Percentiles rank a stretch among this genome's conserved stretches.
Conservation (phyloP, 2,113 vertebrate genomes). For the Antechinus flavipes region DNA sequence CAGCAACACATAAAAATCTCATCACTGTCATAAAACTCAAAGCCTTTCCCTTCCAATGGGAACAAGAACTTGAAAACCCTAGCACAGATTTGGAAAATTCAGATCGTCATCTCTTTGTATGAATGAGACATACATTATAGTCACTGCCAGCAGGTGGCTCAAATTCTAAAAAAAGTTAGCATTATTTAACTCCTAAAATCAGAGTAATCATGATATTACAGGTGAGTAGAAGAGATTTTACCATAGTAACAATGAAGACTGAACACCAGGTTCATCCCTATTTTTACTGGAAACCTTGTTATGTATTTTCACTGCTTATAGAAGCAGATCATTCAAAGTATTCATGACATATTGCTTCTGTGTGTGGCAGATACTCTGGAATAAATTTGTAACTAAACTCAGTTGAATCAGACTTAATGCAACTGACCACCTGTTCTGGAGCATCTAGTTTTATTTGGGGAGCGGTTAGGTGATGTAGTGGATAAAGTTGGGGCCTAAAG, state of each 20-base stretch:
- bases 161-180: background rate
- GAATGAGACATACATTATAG: background rate
- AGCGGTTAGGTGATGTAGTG: background rate
- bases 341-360: background rate
- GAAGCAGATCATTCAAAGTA: slow-evolving; percentile 7
- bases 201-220: background rate
- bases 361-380: background rate
- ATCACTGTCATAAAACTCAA: background rate
- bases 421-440: background rate
- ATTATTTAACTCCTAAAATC: background rate
- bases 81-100: background rate
- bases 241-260: background rate
- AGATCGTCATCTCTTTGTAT: background rate
- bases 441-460: background rate
- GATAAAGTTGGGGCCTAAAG: background rate
- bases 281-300: background rate
- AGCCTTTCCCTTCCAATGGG: background rate
- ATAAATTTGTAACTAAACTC: background rate
- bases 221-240: background rate
- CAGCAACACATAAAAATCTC: background rate
- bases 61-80: background rate
- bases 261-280: background rate
- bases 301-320: slow-evolving; percentile 20
- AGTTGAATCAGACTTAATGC: background rate
- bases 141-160: background rate